Percentiles rank a stretch among this genome's conserved stretches.
These are phyloP conservation scores for Hyposoter didymator DNA, from an alignment of 2,888 invertebrate genomes.

Conservation along the genomic window DNA sequence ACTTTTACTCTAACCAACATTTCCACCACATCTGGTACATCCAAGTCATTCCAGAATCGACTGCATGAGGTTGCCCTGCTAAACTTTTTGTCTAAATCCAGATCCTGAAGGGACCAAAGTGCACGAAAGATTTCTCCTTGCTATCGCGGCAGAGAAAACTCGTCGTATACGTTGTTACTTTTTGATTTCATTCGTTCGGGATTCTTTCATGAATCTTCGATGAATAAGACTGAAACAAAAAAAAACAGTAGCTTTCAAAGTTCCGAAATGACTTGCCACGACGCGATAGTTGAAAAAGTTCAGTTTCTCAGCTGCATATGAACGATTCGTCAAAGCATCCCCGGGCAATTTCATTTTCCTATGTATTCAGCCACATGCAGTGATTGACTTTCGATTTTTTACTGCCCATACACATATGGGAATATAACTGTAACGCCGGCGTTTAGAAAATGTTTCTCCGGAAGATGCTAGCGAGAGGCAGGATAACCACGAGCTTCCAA, in stretches of 20 bases:
- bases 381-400: neutral
- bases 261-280: too few species aligned
- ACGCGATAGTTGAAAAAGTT: too few species aligned
- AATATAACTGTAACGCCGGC: neutral
- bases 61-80: neutral
- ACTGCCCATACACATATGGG: neutral
- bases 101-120: neutral
- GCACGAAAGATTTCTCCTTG: neutral
- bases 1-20: constrained; percentile 16
- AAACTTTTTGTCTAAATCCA: neutral
- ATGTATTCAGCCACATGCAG: too few species aligned
- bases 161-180: neutral
- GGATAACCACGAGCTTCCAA: constrained; percentile 16
- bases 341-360: too few species aligned
- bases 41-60: neutral
- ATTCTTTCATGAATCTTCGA: neutral
- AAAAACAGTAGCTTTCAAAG: neutral
- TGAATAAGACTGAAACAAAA: neutral
- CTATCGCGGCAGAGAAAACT: neutral
- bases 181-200: neutral
- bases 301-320: too few species aligned
- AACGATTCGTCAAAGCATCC: too few species aligned
- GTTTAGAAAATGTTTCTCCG: constrained; percentile 17
- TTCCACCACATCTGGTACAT: neutral
- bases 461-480: neutral